Evolutionary conservation across 2,797 vertebrate genomes (phyloP), one percentile per base, ranked within the genome.

Genomic region (Ciconia nigra): DNA sequence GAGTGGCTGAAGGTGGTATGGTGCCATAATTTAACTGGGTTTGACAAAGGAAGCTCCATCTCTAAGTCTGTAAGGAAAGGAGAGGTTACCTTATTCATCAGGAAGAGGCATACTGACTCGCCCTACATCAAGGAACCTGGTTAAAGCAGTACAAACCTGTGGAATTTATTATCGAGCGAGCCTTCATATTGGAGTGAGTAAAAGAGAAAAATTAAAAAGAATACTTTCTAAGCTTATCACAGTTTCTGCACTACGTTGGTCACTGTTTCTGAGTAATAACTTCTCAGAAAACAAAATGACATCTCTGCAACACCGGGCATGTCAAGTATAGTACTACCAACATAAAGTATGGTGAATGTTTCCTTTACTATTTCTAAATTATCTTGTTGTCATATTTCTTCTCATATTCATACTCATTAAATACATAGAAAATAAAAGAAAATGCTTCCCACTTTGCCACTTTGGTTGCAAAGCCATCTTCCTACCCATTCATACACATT

Each of bases 61-160:
- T 58, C 31, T 19, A 47, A 15, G 41, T 52, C 35, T 65, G 6
- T 55, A 41, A 80, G 22, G 37, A 16, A 63, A 49, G 52, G 25
- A 81, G 5, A 22, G 6, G 59, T 25, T 58, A 39, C 15, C 8
- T 83, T 52, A 11, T n/a, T 49, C 8, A 31, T 49, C 41, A 78
- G 63, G 78, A 88, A 78, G 29, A 42, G 25, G 37, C 7, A n/a
- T 26, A 69, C 13, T 13, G 18, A 33, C 61, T 89, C 54, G 28
- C 4, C 22, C 20, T 47, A 10, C 0, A 0, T 41, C 8, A 18
- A 57, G n/a, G 9, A 88, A 70, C 31, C 21, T 47, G 19, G 24
- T 57, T 46, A 49, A 91, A 82, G 31, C 15, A 89, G 31, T 33
- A 86, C 54, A 93, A 92, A 74, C 5, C 15, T 59, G 21, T 67